phyloP scores from a whole-genome alignment of 2,113 vertebrate species.

The Cheilinus undulatus region DNA sequence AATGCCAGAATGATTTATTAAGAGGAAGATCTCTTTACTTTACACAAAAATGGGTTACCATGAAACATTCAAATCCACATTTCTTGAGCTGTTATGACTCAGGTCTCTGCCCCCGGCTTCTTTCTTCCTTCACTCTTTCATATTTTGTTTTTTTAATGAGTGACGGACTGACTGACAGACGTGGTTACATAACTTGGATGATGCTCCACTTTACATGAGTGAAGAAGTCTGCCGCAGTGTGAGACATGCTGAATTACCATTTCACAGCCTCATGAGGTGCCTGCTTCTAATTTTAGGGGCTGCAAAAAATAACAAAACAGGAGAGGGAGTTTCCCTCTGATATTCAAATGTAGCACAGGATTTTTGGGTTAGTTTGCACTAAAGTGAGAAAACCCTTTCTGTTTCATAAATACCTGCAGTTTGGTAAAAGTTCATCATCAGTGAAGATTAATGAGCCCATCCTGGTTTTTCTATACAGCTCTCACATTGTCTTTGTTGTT shows the following conservation, averaged over 20 bases:
- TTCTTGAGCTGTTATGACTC: background rate
- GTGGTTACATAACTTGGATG: background rate
- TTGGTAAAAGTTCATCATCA: no score
- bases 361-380: background rate
- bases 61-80: background rate
- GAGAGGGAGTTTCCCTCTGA: constrained; percentile 16
- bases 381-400: background rate
- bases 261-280: constrained; percentile 18
- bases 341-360: constrained; percentile 17
- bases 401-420: no score
- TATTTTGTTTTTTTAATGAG: constrained; percentile 5
- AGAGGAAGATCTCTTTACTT: background rate
- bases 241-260: constrained; percentile 13
- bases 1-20: background rate
- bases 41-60: background rate
- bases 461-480: no score
- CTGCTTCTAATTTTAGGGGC: constrained; percentile 5
- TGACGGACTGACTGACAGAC: background rate
- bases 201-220: background rate
- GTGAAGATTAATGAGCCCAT: no score
- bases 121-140: background rate
- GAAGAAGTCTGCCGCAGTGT: background rate
- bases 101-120: background rate
- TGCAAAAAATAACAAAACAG: constrained; percentile 1
- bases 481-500: no score